Base-by-base conservation (phyloP, 2,888 invertebrate genomes). In the Phasia obesa region DNA sequence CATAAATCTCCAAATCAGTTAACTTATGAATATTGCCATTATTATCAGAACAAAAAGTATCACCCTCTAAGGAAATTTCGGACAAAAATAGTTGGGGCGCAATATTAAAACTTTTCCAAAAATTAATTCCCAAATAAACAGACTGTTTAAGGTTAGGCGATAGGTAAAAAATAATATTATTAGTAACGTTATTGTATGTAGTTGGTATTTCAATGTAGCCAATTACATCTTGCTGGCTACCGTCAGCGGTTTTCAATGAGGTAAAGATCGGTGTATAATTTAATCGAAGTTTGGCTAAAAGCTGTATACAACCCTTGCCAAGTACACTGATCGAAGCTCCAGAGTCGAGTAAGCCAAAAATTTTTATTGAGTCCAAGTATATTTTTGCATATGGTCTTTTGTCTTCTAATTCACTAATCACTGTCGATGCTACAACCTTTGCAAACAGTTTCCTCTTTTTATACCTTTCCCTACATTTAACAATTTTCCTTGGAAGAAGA, bases 91-190 rank as follows among this genome's bases (percentile, higher is more conserved):
- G 4, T 15, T 57, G 57, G 1, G 55, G 70, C 17, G 70, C 70
- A 5, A 57, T 47, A 31, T 47, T 25, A 55, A 69, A 70, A 15
- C 15, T 11, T 38, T 71, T 71, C 71, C 59, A 71, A 13, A 71
- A 71, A 51, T 51, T 71, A 3, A 60, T 19, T 2, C 42, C 60
- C 5, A 59, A 47, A 6, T 70, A 59, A 21, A 70, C 47, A 9
- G 35, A 2, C 17, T 71, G 71, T 7, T n/a, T 15, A n/a, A 60
- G 4, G 4, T 6, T n/a, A 4, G 60, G 60, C 2, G 42, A 42
- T 25, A 60, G 3, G 23, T 60, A 60, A 4, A 60, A 60, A 7
- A 25, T 4, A 3, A 60, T 4, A 2, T 2, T n/a, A 15, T 25
- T 21, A n/a, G 23, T n/a, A 1, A 13, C 1, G 3, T 57, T 11